Base-by-base conservation (phyloP, 2,113 vertebrate genomes). In the Siphamia tubifer region DNA sequence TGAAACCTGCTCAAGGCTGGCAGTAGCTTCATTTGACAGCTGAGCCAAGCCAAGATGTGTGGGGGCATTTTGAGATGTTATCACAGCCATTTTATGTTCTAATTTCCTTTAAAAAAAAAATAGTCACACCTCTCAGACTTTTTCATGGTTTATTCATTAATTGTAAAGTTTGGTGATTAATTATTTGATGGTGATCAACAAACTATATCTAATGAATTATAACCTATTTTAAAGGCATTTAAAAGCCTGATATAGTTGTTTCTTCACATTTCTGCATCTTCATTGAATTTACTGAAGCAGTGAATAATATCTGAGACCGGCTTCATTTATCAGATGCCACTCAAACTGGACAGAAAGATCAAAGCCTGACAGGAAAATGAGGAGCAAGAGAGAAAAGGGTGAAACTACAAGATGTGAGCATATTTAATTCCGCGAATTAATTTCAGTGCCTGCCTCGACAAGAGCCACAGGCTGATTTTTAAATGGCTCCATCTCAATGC, bases 401-500 rank as follows among this genome's bases (percentile, higher is more conserved):
- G 40, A 34, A 20, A 27, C 40, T 21, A 2, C 24, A 15, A 31
- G 27, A 76, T 61, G 47, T 20, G 42, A 15, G 21, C 53, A 31
- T 48, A 3, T 73, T 70, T 63, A 56, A 77, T 74, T 65, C 42
- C 4, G 6, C 42, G 49, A 71, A 68, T 83, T 65, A 52, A 78
- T 88, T 74, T 82, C 44, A 43, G 1, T 6, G 4, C 32, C 23
- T 45, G 47, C 34, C 35, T 2, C 2, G 39, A 31, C 55, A 4
- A 7, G 24, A 69, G 65, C 58, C 60, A 23, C 49, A 0, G 28
- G 8, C 77, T 56, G 81, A 47, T 70, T 81, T 72, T 61, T 45
- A 78, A 83, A 81, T 12, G 43, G 48, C 56, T 73, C 63, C 23
- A 42, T 80, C 68, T 83, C 70, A 12, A 85, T 87, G 85, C 85